phyloP scores from a whole-genome alignment of 1,140 invertebrate species.

The Helicoverpa armigera region DNA sequence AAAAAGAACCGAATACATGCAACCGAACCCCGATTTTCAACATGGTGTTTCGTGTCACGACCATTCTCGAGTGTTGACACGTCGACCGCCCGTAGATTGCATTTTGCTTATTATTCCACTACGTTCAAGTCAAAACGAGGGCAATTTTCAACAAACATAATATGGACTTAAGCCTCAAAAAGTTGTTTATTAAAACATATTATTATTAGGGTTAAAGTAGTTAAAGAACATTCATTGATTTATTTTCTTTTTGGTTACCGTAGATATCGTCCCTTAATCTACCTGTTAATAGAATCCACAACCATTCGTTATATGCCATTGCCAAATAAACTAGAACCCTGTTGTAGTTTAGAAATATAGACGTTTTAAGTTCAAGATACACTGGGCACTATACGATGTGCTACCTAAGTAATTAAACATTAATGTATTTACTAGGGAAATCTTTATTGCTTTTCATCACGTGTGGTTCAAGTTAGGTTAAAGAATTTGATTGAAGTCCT shows the following conservation, averaged over 20 bases:
- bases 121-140: no score
- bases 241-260: not conserved
- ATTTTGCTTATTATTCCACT: no score
- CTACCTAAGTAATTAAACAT: conserved; percentile 34
- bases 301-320: not conserved
- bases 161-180: no score
- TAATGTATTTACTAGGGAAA: conserved; percentile 32
- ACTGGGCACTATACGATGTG: conserved; percentile 6
- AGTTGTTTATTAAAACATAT: no score
- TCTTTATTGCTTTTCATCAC: conserved; percentile 42
- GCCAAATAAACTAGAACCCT: not conserved
- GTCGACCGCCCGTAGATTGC: no score
- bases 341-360: not conserved
- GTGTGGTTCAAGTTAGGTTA: not conserved
- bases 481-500: not conserved
- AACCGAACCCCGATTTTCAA: no score
- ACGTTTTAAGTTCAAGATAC: not conserved
- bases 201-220: no score
- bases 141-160: no score
- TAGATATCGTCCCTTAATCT: not conserved
- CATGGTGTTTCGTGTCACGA: no score
- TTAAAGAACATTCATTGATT: not conserved
- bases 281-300: conserved; percentile 5
- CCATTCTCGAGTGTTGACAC: no score
- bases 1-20: no score